phyloP scores from a whole-genome alignment of 2,113 vertebrate genomes.

The Anarhynchus alexandrinus region DNA sequence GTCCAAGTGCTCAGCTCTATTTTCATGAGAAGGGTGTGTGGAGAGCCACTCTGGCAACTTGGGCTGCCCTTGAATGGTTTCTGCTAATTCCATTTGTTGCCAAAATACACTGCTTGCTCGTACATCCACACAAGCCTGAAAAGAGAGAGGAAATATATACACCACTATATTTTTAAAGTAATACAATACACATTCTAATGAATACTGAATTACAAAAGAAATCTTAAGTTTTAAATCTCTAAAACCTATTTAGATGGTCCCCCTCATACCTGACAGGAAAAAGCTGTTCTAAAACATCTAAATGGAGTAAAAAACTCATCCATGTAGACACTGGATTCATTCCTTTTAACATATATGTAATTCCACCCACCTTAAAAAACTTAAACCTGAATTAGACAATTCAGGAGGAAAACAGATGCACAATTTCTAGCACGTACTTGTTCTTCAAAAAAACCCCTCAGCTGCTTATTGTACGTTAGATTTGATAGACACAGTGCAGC shows the following conservation, averaged over 20 bases:
- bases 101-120: constrained; percentile 91
- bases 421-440: neutral
- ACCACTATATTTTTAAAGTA: neutral
- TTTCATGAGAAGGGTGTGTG: constrained; percentile 92
- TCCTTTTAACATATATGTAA: neutral
- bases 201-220: neutral
- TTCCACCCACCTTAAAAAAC: neutral
- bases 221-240: neutral
- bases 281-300: neutral
- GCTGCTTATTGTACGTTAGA: neutral
- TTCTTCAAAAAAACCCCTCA: neutral
- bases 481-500: neutral
- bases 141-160: neutral
- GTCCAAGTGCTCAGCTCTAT: constrained; percentile 82
- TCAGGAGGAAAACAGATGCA: neutral
- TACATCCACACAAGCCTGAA: constrained; percentile 91
- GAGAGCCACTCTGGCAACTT: constrained; percentile 90
- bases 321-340: neutral
- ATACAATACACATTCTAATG: neutral
- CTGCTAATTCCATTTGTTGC: constrained; percentile 88
- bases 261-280: neutral
- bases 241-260: neutral
- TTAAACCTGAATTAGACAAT: neutral
- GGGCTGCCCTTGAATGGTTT: constrained; percentile 71
- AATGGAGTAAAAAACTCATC: neutral